These are phyloP conservation scores for Notarius quadriscutis DNA, from an alignment of 2,113 vertebrate species.

Conservation along the genomic window DNA sequence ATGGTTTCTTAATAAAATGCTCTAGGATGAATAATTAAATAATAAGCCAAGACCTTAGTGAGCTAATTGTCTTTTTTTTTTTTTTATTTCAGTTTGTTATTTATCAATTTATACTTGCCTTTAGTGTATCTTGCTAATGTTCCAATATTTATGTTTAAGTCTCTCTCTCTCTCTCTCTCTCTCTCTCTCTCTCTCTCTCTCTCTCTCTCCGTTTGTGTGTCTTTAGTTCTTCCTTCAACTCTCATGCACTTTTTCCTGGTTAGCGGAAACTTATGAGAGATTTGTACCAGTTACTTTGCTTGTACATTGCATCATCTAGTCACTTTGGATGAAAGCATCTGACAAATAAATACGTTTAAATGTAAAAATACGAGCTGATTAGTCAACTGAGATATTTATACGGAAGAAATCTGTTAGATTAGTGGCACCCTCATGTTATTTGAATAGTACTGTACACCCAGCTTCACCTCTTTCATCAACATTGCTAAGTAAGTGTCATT, in stretches of 20 bases:
- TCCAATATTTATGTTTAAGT: background rate
- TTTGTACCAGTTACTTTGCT: background rate
- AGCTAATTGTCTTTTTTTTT: background rate
- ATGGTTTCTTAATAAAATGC: background rate
- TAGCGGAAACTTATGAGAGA: background rate
- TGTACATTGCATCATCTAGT: background rate
- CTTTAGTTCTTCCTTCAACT: background rate
- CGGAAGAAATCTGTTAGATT: background rate
- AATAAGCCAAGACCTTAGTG: background rate
- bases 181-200: conserved; percentile 3
- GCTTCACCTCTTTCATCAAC: background rate
- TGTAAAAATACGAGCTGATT: background rate
- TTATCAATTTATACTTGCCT: background rate
- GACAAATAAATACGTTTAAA: background rate
- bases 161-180: conserved; percentile 26
- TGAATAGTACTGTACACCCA: background rate
- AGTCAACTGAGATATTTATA: no score
- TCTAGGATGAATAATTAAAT: background rate
- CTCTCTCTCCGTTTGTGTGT: background rate
- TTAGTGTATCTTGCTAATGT: background rate
- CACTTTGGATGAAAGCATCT: background rate
- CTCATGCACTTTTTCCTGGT: background rate
- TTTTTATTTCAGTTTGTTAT: no score
- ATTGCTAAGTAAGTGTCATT: background rate
- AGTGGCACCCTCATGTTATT: background rate